phyloP scores from a whole-genome alignment of 2,888 invertebrate species.

The Drosophila yooni region DNA sequence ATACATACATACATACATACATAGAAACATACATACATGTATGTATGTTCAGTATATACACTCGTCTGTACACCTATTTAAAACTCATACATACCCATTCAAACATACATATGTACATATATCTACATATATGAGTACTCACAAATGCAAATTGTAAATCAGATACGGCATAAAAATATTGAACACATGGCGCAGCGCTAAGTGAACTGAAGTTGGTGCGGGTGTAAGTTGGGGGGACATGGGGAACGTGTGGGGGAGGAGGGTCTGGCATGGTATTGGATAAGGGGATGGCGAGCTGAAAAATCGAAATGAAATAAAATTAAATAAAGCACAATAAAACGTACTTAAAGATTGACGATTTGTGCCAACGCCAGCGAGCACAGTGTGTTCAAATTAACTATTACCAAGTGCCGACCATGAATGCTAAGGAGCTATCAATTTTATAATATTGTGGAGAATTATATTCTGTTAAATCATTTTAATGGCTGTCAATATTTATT shows the following conservation, averaged over 20 bases:
- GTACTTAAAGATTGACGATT: slow-evolving; percentile 76
- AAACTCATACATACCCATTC: slow-evolving; percentile 26
- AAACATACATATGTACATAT: slow-evolving; percentile 8
- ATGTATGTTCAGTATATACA: background rate
- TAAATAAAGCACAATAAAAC: slow-evolving; percentile 78
- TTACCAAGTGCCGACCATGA: background rate
- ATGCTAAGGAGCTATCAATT: background rate
- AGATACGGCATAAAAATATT: slow-evolving; percentile 77
- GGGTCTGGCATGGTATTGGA: slow-evolving; percentile 1
- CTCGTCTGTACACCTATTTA: slow-evolving; percentile 31
- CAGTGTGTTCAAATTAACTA: slow-evolving; percentile 26
- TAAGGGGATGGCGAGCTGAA: slow-evolving; percentile 35
- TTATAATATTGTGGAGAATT: background rate
- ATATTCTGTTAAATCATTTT: background rate
- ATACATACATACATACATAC: background rate
- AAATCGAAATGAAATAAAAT: slow-evolving; percentile 69
- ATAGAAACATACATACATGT: too few species aligned
- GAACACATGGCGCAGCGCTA: slow-evolving; percentile 73
- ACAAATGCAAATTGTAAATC: slow-evolving; percentile 73
- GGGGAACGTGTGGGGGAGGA: background rate
- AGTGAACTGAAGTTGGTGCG: slow-evolving; percentile 59
- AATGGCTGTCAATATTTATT: background rate
- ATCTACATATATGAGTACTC: slow-evolving; percentile 25
- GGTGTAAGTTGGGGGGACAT: slow-evolving; percentile 18
- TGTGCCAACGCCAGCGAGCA: slow-evolving; percentile 40